Conservation (phyloP, 2,113 vertebrate genomes). For the Brienomyrus brachyistius region DNA sequence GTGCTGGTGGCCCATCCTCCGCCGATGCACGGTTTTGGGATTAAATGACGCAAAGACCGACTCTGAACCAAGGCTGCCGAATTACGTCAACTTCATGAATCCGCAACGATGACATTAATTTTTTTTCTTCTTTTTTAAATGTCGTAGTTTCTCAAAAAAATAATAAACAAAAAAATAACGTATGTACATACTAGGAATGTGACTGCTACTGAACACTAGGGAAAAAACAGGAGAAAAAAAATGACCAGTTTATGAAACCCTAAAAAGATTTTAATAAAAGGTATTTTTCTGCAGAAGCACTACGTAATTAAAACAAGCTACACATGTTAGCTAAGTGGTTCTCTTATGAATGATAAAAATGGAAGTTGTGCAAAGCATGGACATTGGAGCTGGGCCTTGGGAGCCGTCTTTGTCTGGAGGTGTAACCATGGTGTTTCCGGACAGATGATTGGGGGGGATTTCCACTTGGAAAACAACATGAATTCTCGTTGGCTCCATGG, state of each 20-base stretch:
- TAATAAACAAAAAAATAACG: constrained; percentile 12
- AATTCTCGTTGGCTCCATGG: constrained; percentile 8
- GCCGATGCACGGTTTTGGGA: neutral
- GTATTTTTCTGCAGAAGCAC: constrained; percentile 64
- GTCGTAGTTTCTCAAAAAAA: constrained; percentile 21
- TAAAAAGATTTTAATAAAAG: constrained; percentile 50
- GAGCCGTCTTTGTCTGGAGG: constrained; percentile 55
- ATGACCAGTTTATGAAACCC: constrained; percentile 17
- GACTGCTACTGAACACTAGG: constrained; percentile 38
- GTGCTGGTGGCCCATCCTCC: neutral
- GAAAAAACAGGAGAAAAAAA: neutral
- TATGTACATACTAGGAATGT: constrained; percentile 48
- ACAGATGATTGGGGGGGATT: neutral
- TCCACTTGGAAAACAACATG: constrained; percentile 28
- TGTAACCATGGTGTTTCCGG: constrained; percentile 31
- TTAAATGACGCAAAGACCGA: neutral
- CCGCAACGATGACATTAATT: constrained; percentile 2
- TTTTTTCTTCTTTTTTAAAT: neutral
- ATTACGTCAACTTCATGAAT: constrained; percentile 10
- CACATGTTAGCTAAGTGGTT: constrained; percentile 80
- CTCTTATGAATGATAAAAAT: constrained; percentile 47
- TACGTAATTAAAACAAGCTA: constrained; percentile 55
- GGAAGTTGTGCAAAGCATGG: constrained; percentile 50
- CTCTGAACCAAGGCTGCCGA: neutral
- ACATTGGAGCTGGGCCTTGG: constrained; percentile 55